Evolutionary conservation across 2,888 invertebrate species (phyloP), one percentile per base, ranked within the genome.

Genomic region (Synergus gifuensis): DNA sequence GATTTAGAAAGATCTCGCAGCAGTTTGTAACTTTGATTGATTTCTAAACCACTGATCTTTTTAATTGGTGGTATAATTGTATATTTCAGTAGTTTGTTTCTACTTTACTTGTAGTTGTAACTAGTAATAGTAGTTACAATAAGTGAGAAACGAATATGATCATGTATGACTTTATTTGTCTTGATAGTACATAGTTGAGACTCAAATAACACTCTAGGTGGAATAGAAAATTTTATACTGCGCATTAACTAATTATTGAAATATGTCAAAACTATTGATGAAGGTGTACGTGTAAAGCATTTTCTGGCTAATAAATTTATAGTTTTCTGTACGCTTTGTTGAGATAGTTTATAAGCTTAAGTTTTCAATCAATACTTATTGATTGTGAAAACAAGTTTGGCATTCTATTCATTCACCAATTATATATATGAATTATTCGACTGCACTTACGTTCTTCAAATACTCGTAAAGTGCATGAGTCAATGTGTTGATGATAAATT

Each of bases 231-330:
- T 73, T 73, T 73, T 73, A 36, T 73, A 73, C 73, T 73, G 73
- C 36, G 73, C 73, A n/a, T 73, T 73, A 73, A 66, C n/a, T 73
- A 73, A 49, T 54, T 28, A 73, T 49, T 73, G 54, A 54, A 60
- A 60, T 49, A 54, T 36, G 36, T 73, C 40, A 54, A 73, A 36
- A 73, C 54, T 73, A 54, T 66, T 66, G 42, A 66, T 66, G 42
- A 73, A 54, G 16, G 46, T 73, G 28, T 54, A 54, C 36, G 46
- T 73, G 46, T 73, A 54, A 73, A 54, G 73, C 54, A 36, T 73
- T 73, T 73, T 73, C 49, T 73, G 73, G 49, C 49, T 54, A 73
- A 73, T 73, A 22, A 73, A 46, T 36, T 49, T 54, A 16, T 73
- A 73, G 54, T 73, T 73, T 73, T 40, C 54, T 36, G 28, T 54